Conservation (phyloP, 2,888 invertebrate species). For the Leistus spinibarbis region DNA sequence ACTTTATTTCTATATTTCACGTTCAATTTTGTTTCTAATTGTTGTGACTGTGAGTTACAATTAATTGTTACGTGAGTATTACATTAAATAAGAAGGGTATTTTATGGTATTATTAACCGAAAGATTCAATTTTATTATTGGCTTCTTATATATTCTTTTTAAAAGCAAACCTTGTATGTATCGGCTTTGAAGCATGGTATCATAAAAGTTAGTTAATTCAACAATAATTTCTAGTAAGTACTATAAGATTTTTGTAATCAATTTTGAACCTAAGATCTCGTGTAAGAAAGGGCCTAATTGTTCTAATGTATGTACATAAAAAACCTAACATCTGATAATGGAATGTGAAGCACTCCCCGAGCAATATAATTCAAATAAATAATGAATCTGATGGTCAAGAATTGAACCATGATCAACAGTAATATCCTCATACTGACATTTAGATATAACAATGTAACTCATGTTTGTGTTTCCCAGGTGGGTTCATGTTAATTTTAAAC, state of each 20-base stretch:
- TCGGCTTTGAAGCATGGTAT: background rate
- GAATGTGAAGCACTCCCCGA: background rate
- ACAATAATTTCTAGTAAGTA: background rate
- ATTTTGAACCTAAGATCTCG: too few species aligned
- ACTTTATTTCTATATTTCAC: too few species aligned
- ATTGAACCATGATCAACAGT: background rate
- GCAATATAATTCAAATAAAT: background rate
- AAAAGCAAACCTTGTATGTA: background rate
- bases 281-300: too few species aligned
- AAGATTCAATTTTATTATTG: too few species aligned
- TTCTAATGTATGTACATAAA: too few species aligned
- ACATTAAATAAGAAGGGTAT: too few species aligned
- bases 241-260: too few species aligned
- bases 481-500: background rate
- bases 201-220: background rate
- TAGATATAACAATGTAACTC: background rate
- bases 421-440: background rate
- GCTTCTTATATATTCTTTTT: too few species aligned
- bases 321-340: background rate
- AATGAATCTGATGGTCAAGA: background rate
- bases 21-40: too few species aligned
- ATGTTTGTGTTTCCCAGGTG: background rate
- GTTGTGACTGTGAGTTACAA: too few species aligned
- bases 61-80: too few species aligned
- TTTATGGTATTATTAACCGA: too few species aligned